A percentile compares a stretch with the other conserved stretches of the same genome.
phyloP scores from a whole-genome alignment of 2,888 invertebrate species.

The Dendrolimus pini region DNA sequence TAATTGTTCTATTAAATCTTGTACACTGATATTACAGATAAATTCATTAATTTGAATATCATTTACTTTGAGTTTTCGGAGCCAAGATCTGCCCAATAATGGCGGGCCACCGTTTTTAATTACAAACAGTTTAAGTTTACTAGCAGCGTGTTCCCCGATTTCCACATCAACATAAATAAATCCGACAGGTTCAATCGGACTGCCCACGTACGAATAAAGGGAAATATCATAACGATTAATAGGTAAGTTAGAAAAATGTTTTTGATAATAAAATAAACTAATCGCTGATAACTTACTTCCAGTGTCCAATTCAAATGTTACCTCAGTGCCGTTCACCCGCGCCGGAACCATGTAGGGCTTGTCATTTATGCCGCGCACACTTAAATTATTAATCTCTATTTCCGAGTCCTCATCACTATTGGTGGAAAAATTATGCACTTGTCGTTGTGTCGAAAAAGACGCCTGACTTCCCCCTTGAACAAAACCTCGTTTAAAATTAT shows the following conservation, averaged over 20 bases:
- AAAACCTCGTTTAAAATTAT: too few species aligned
- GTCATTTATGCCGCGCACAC: slow-evolving; percentile 1
- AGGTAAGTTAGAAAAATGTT: too few species aligned
- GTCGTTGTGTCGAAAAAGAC: too few species aligned
- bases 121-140: too few species aligned
- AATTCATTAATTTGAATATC: neutral
- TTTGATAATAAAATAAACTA: neutral
- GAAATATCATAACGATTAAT: neutral
- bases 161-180: too few species aligned
- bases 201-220: too few species aligned
- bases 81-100: neutral
- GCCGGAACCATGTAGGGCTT: neutral
- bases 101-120: neutral
- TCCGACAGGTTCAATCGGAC: too few species aligned
- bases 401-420: slow-evolving; percentile 2
- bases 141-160: too few species aligned
- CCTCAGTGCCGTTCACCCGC: neutral
- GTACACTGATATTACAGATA: neutral
- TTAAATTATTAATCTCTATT: neutral
- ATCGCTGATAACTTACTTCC: too few species aligned
- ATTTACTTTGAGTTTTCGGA: neutral
- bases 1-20: neutral
- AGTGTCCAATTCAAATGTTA: neutral
- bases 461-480: neutral
- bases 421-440: too few species aligned